These are phyloP conservation scores for Menura novaehollandiae DNA, from an alignment of 2,113 vertebrate species.

Conservation along the genomic window DNA sequence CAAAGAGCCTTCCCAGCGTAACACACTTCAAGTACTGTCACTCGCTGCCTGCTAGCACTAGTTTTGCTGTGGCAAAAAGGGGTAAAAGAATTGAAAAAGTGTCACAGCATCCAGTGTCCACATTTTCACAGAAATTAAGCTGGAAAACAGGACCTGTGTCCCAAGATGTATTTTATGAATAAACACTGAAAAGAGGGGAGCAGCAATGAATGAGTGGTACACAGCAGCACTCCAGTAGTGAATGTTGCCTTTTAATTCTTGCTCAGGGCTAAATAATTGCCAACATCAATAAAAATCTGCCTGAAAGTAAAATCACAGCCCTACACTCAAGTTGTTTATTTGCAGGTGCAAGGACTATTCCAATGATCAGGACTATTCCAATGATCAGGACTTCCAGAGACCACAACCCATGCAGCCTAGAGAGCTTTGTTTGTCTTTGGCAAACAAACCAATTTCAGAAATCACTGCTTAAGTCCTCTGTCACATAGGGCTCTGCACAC, in stretches of 20 bases:
- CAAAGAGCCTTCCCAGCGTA: background rate
- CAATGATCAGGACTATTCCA: background rate
- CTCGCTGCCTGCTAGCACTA: background rate
- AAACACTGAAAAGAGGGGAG: background rate
- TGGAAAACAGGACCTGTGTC: background rate
- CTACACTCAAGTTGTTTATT: background rate
- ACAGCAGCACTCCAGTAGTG: background rate
- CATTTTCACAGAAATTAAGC: background rate
- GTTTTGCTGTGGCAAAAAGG: background rate
- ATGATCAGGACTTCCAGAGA: background rate
- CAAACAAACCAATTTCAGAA: background rate
- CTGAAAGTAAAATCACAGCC: background rate
- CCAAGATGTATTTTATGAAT: background rate
- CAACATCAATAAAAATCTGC: background rate
- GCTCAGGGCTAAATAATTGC: background rate
- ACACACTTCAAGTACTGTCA: background rate
- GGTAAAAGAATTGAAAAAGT: background rate
- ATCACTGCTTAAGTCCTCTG: background rate
- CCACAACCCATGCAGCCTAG: background rate
- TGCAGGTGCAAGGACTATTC: background rate
- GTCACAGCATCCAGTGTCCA: background rate
- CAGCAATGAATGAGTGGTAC: background rate
- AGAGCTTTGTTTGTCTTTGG: background rate
- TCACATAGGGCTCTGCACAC: background rate
- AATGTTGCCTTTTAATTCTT: background rate